Evolutionary conservation across 2,797 vertebrate species (phyloP).

Genomic region (Lophius americanus): DNA sequence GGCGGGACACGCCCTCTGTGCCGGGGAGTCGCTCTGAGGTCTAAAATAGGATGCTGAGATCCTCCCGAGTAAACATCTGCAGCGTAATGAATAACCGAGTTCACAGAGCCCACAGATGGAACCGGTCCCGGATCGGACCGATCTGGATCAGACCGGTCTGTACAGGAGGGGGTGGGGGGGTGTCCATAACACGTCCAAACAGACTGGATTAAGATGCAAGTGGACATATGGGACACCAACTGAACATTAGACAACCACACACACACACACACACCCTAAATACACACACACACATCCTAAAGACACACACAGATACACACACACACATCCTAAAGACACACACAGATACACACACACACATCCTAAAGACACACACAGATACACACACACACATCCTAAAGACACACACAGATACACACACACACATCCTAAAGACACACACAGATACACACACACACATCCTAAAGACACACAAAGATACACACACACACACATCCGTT

Average conservation of each 20-base stretch:
- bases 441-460: not conserved
- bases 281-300: not conserved
- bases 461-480: not conserved
- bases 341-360: not conserved
- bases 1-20: too few relatives aligned
- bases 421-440: not conserved
- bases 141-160: too few relatives aligned
- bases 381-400: not conserved
- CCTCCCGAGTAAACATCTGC: too few relatives aligned
- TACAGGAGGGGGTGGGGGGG: too few relatives aligned
- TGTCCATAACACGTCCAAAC: too few relatives aligned
- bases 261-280: not conserved
- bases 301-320: not conserved
- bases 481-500: not conserved
- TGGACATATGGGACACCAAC: not conserved
- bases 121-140: too few relatives aligned
- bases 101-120: too few relatives aligned
- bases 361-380: not conserved
- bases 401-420: too few relatives aligned
- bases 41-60: too few relatives aligned
- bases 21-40: too few relatives aligned
- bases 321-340: not conserved
- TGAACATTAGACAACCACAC: not conserved
- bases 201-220: too few relatives aligned
- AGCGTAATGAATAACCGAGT: too few relatives aligned